phyloP scores from a whole-genome alignment of 2,888 invertebrate species.

The Trichogramma dendrolimi region DNA sequence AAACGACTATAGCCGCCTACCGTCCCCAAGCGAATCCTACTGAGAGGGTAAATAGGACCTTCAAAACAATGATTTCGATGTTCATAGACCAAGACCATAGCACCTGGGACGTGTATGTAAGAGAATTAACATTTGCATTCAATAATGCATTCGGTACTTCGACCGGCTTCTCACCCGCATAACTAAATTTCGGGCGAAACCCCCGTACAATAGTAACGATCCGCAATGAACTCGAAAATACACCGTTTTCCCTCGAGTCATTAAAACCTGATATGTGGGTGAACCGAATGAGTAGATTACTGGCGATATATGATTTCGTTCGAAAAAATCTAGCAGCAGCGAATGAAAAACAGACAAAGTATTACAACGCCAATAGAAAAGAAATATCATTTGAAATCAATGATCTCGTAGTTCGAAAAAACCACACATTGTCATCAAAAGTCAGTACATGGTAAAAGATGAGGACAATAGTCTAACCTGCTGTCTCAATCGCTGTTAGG shows the following conservation, averaged over 20 bases:
- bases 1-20: constrained; percentile 24
- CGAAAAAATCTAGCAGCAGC: constrained; percentile 17
- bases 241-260: neutral
- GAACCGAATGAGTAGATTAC: constrained; percentile 7
- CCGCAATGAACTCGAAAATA: neutral
- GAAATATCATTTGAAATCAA: constrained; percentile 14
- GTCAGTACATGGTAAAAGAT: too few relatives aligned
- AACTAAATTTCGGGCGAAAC: constrained; percentile 29
- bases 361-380: constrained; percentile 25
- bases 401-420: constrained; percentile 16
- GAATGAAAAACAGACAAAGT: constrained; percentile 9
- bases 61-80: constrained; percentile 29
- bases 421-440: constrained; percentile 22
- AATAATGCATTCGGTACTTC: constrained; percentile 27
- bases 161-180: constrained; percentile 22
- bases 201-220: constrained; percentile 6
- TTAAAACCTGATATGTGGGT: neutral
- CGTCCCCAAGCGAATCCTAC: constrained; percentile 33
- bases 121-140: constrained; percentile 24
- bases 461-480: too few relatives aligned
- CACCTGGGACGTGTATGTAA: constrained; percentile 21
- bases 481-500: too few relatives aligned
- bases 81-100: constrained; percentile 17
- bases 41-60: constrained; percentile 30
- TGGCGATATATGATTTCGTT: constrained; percentile 2